These are phyloP conservation scores for Dastarcus helophoroides DNA, from an alignment of 2,888 invertebrate genomes.

Conservation along the genomic window DNA sequence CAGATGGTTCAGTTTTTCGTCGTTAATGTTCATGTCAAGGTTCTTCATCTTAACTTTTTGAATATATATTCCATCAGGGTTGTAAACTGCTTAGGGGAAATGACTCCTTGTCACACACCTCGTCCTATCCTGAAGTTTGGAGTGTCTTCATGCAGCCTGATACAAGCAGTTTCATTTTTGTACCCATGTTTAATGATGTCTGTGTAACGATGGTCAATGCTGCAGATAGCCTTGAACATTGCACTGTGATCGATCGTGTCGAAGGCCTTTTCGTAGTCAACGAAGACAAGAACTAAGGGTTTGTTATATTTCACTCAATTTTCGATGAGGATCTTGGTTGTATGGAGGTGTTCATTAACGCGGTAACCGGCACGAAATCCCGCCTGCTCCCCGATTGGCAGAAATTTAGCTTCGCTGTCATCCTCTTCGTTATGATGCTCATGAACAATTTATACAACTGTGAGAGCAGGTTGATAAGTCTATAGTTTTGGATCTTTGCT, in stretches of 20 bases:
- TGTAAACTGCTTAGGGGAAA: constrained; percentile 10
- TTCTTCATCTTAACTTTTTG: constrained; percentile 6
- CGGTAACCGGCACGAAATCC: constrained; percentile 13
- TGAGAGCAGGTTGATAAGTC: no score
- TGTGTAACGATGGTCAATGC: constrained; percentile 6
- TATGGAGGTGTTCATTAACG: constrained; percentile 13
- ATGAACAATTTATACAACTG: no score
- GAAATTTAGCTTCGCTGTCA: constrained; percentile 12
- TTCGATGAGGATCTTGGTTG: constrained; percentile 3
- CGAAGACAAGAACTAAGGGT: constrained; percentile 5
- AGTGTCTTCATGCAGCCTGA: constrained; percentile 6
- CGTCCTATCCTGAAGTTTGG: constrained; percentile 7
- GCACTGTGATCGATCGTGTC: constrained; percentile 1
- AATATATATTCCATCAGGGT: constrained; percentile 9
- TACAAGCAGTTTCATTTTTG: constrained; percentile 2
- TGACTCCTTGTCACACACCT: constrained; percentile 8
- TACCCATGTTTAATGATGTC: constrained; percentile 2
- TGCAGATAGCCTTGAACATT: constrained; percentile 1
- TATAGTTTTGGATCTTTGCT: no score
- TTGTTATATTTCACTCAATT: constrained; percentile 4
- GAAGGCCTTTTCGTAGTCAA: constrained; percentile 5
- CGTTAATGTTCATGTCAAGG: constrained; percentile 10
- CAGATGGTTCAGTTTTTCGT: constrained; percentile 9
- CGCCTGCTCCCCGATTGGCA: constrained; percentile 15
- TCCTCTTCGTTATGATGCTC: no score